Percentiles rank a stretch among this genome's conserved stretches.
Evolutionary conservation across 1,140 invertebrate genomes (phyloP).

Genomic region (Hylyphantes graminicola): DNA sequence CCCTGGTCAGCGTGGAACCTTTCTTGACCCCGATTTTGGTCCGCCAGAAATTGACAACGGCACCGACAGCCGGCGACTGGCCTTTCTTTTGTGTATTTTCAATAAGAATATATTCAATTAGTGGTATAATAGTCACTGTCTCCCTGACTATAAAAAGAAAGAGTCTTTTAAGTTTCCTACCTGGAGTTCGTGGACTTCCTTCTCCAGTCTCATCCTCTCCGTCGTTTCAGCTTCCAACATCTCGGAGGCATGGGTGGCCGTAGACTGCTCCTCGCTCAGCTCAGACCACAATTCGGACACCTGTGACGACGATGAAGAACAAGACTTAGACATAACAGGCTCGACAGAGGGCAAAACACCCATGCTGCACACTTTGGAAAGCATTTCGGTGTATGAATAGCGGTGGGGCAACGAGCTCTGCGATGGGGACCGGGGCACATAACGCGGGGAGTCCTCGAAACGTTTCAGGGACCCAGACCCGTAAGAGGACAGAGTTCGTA

Average conservation of each 20-base stretch:
- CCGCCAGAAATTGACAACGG: too few species aligned
- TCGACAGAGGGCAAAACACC: conserved; percentile 38
- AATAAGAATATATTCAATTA: too few species aligned
- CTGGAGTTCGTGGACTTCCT: conserved; percentile 84
- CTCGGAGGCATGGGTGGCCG: conserved; percentile 86
- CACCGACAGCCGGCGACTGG: too few species aligned
- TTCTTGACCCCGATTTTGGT: too few species aligned
- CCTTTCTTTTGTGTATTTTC: too few species aligned
- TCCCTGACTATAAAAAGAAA: too few species aligned
- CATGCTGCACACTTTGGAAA: conserved; percentile 54
- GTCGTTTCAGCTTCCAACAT: conserved; percentile 84
- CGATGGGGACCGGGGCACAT: conserved; percentile 46
- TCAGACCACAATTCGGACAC: conserved; percentile 91
- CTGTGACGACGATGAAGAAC: conserved; percentile 71
- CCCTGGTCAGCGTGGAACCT: too few species aligned
- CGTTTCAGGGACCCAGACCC: conserved; percentile 56
- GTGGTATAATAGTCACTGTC: too few species aligned
- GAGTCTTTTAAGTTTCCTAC: conserved; percentile 63
- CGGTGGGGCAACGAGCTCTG: conserved; percentile 53
- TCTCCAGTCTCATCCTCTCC: conserved; percentile 76
- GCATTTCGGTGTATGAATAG: conserved; percentile 57
- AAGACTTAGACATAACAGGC: conserved; percentile 41
- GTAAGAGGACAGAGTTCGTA: conserved; percentile 7
- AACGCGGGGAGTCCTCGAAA: conserved; percentile 37
- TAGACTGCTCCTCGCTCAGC: conserved; percentile 89